Base-by-base conservation (phyloP, 2,888 invertebrate species). In the Coremacera marginata region DNA sequence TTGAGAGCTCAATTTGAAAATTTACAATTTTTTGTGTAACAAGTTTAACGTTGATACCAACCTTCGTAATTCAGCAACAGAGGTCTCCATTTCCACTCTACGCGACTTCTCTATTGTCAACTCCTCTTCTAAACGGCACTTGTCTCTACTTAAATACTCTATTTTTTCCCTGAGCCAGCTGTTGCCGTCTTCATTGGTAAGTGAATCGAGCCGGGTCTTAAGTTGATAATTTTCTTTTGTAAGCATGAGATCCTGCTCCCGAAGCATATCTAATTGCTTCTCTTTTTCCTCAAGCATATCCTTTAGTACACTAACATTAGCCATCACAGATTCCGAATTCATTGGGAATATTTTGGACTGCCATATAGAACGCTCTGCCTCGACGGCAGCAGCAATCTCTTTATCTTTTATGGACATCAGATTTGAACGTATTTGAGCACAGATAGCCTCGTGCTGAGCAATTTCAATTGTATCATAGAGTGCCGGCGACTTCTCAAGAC, bases 251-350 rank as follows among this genome's bases (percentile, higher is more conserved):
- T 94, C 94, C 68, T 93, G 90, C 78, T 93, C 92, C n/a, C 92
- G 90, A 77, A 94, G 85, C 80, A 91, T 87, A 75, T 94, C 94
- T 80, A 95, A 89, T 84, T 94, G 92, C 14, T 92, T 90, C 82
- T 95, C 95, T 87, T 94, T 95, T 81, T 95, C 95, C 5, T 92
- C 91, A 7, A 93, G 89, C 70, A 94, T 91, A 44, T 92, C 91
- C 49, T 92, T 92, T 5, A 93, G 90, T 31, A 93, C 92, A 82
- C 94, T 93, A 84, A 93, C 93, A 84, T 93, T 92, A 79, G 90
- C 89, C 83, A 86, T 85, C 81, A 86, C 87, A 83, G 88, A 85
- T 84, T 87, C 88, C 55, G 87, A 85, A 82, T 84, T 86, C 37
- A 84, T 76, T 31, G 85, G 84, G 19, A 82, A 80, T 70, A 83